These are phyloP conservation scores for Brachionus calyciflorus DNA, from an alignment of 1,140 invertebrate genomes.

Conservation along the genomic window DNA sequence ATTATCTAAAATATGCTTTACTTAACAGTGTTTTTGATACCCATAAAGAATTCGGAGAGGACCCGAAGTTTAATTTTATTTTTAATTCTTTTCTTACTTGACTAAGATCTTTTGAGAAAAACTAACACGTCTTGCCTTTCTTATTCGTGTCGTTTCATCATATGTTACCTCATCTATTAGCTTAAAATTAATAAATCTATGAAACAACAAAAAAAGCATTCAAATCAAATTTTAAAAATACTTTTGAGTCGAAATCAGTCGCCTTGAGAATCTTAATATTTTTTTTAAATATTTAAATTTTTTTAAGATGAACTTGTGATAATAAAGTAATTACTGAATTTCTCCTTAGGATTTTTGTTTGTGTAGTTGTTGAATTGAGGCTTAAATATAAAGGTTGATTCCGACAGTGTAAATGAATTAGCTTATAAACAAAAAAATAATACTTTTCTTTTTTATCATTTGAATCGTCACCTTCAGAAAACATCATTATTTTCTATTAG, in stretches of 20 bases:
- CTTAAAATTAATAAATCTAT: neutral
- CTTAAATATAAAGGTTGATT: neutral
- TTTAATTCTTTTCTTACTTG: neutral
- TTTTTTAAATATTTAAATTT: neutral
- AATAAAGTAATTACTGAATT: neutral
- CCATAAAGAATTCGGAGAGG: too few species aligned
- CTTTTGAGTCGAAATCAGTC: conserved; percentile 8
- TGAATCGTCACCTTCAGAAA: too few species aligned
- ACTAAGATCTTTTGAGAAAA: conserved; percentile 6
- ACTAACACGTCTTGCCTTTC: conserved; percentile 4
- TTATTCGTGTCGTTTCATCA: conserved; percentile 2
- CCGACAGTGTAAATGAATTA: too few species aligned
- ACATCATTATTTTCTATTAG: too few species aligned
- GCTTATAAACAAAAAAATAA: too few species aligned
- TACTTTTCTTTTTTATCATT: conserved; percentile 17
- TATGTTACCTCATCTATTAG: conserved; percentile 1
- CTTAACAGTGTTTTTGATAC: too few species aligned
- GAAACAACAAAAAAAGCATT: neutral
- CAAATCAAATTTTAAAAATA: too few species aligned
- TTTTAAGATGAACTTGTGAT: neutral
- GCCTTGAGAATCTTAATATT: conserved; percentile 17
- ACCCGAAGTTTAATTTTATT: too few species aligned
- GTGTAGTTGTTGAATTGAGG: neutral
- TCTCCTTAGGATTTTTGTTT: neutral
- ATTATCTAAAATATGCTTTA: too few species aligned